phyloP scores from a whole-genome alignment of 2,888 invertebrate genomes.

The Troilus luridus region DNA sequence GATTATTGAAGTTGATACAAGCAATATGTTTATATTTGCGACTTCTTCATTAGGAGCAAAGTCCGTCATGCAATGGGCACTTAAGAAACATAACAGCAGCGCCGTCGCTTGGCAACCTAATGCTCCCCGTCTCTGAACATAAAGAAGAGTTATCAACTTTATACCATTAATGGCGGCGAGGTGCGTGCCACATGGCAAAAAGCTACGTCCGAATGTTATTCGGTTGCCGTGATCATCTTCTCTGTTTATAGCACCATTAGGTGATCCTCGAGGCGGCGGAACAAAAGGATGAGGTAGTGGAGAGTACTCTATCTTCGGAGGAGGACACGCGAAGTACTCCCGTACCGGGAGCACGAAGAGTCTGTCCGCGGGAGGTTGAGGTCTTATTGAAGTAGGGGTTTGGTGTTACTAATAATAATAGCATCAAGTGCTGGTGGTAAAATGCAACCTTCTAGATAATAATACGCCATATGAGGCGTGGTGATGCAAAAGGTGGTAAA shows the following conservation, averaged over 20 bases:
- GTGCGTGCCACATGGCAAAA: constrained; percentile 20
- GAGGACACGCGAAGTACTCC: background rate
- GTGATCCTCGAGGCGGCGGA: background rate
- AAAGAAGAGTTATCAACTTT: background rate
- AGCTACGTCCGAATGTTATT: background rate
- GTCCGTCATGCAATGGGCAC: background rate
- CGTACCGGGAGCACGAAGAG: background rate
- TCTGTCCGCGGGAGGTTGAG: background rate
- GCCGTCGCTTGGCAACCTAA: background rate
- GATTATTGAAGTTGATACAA: too few relatives aligned
- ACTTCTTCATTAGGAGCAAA: too few relatives aligned
- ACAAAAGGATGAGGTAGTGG: background rate
- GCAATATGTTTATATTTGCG: too few relatives aligned
- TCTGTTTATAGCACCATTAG: background rate
- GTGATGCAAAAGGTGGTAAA: too few relatives aligned
- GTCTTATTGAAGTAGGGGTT: background rate
- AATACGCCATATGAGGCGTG: too few relatives aligned
- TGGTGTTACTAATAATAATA: too few relatives aligned
- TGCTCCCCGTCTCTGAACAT: background rate
- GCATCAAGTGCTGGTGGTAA: too few relatives aligned
- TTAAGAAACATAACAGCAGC: background rate
- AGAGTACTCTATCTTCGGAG: too few relatives aligned
- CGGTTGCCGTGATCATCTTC: background rate
- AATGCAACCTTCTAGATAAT: too few relatives aligned
- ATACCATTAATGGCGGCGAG: background rate